phyloP scores from a whole-genome alignment of 1,140 invertebrate genomes.

The Pentalonia nigronervosa region DNA sequence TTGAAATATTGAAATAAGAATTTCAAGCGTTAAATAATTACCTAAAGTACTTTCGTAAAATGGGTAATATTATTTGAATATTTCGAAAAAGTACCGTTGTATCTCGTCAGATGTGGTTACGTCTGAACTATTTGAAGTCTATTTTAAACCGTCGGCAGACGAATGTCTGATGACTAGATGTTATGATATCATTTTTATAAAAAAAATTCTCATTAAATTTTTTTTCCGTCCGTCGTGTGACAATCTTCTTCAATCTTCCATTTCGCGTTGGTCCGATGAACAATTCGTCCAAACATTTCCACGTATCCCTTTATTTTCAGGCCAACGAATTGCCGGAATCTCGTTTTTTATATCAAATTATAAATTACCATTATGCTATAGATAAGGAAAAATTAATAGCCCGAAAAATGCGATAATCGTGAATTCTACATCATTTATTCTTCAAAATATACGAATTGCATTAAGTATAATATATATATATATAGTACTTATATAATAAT shows the following conservation, averaged over 20 bases:
- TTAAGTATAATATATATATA: background rate
- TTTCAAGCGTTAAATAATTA: background rate
- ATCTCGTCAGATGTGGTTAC: background rate
- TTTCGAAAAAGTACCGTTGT: background rate
- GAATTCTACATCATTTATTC: background rate
- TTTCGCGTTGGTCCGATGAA: background rate
- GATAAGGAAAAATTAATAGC: background rate
- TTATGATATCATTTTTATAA: constrained; percentile 14
- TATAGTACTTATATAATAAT: background rate
- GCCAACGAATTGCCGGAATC: background rate
- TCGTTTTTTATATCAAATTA: background rate
- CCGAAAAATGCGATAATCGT: background rate
- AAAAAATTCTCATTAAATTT: background rate
- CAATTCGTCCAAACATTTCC: background rate
- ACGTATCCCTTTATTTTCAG: background rate
- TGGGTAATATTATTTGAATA: background rate
- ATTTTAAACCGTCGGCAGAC: background rate
- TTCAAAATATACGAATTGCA: background rate
- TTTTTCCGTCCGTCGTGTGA: background rate
- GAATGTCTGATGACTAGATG: background rate
- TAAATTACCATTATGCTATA: background rate
- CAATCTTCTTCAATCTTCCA: background rate
- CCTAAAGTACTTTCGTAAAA: background rate
- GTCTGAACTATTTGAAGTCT: background rate
- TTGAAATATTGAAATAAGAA: background rate